Conservation (phyloP, 2,888 invertebrate species). For the Selenia dentaria region DNA sequence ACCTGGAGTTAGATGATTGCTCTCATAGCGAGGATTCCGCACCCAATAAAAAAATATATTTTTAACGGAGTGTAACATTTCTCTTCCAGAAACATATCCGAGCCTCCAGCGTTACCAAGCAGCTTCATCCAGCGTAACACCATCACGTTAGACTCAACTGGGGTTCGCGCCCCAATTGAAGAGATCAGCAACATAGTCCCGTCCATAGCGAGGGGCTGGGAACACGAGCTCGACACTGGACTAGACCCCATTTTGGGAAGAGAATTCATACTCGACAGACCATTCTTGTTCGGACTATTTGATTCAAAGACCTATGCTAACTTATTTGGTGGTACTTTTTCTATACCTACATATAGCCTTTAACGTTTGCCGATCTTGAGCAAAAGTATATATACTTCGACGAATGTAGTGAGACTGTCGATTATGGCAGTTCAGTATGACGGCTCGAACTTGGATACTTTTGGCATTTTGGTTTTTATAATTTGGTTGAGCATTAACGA, state of each 20-base stretch:
- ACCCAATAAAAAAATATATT: no score
- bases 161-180: slow-evolving; percentile 27
- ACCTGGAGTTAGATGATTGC: no score
- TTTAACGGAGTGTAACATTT: no score
- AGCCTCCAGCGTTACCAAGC: slow-evolving; percentile 33
- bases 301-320: slow-evolving; percentile 40
- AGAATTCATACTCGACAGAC: slow-evolving; percentile 44
- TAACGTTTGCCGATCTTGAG: no score
- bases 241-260: slow-evolving; percentile 33
- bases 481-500: no score
- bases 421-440: no score
- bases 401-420: no score
- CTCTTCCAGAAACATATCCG: slow-evolving; percentile 38
- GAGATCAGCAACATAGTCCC: slow-evolving; percentile 17
- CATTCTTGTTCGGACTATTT: slow-evolving; percentile 45
- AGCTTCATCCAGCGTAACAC: slow-evolving; percentile 37
- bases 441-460: no score
- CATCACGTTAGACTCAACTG: slow-evolving; percentile 32
- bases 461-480: no score
- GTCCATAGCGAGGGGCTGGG: neutral
- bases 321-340: slow-evolving; percentile 39
- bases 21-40: no score
- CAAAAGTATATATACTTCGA: no score
- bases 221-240: slow-evolving; percentile 20
- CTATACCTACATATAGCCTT: slow-evolving; percentile 9